Evolutionary conservation across 2,797 vertebrate genomes (phyloP).

Genomic region (Triplophysa bombifrons): DNA sequence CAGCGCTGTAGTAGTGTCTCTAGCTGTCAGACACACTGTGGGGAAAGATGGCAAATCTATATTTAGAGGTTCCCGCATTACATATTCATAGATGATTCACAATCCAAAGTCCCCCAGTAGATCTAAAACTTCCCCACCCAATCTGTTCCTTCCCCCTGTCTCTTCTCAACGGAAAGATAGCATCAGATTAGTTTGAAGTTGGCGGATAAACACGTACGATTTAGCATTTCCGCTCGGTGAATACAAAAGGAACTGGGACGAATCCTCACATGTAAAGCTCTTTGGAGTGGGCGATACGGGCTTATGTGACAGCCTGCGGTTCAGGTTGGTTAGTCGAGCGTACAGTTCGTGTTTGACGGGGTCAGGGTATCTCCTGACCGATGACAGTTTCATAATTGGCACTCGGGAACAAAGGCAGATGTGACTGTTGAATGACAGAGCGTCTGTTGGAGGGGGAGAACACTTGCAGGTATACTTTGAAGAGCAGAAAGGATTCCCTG

Average conservation of each 20-base stretch:
- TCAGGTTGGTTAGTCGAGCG: conserved; percentile 11
- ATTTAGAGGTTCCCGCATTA: conserved; percentile 59
- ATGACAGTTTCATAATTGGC: conserved; percentile 44
- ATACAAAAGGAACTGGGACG: neutral
- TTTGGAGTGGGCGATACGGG: neutral
- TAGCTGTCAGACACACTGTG: conserved; percentile 54
- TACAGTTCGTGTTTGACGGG: conserved; percentile 22
- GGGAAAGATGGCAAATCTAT: conserved; percentile 57
- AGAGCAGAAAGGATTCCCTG: conserved; percentile 35
- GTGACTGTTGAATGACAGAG: neutral
- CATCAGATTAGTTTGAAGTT: conserved; percentile 1
- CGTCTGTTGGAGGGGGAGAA: conserved; percentile 13
- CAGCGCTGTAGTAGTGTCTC: conserved; percentile 48
- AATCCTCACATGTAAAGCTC: neutral
- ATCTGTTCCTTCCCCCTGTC: conserved; percentile 33
- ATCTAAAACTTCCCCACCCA: conserved; percentile 42
- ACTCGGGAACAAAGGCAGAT: conserved; percentile 27
- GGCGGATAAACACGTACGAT: neutral
- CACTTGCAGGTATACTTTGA: conserved; percentile 33
- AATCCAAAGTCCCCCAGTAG: conserved; percentile 54
- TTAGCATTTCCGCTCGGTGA: neutral
- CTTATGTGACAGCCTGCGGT: neutral
- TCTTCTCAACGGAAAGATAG: conserved; percentile 2
- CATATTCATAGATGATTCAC: conserved; percentile 63
- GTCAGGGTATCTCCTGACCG: conserved; percentile 31